A percentile compares a stretch with the other conserved stretches of the same genome.
phyloP scores from a whole-genome alignment of 2,797 vertebrate species.

The Mus caroli region DNA sequence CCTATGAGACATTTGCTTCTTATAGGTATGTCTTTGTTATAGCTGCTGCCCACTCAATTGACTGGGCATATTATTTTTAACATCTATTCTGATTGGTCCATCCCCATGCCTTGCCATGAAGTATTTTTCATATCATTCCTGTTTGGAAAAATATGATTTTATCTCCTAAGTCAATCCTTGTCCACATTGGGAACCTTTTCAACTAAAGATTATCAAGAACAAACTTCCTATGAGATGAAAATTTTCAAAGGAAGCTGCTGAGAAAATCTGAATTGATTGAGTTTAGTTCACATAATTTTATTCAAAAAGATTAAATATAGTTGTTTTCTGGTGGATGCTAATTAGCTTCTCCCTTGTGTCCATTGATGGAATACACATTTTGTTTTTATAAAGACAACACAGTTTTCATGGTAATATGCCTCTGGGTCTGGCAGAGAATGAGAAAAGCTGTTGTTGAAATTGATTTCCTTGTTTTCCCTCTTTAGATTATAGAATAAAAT shows the following conservation, averaged over 20 bases:
- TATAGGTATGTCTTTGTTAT: background rate
- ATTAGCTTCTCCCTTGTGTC: conserved; percentile 78
- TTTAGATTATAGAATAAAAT: conserved; percentile 61
- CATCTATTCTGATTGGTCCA: background rate
- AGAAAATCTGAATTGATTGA: conserved; percentile 63
- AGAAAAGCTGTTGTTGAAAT: conserved; percentile 68
- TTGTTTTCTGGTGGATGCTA: conserved; percentile 72
- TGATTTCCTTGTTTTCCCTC: conserved; percentile 63
- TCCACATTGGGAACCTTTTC: conserved; percentile 42
- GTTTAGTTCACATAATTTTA: conserved; percentile 74
- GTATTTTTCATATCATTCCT: conserved; percentile 55
- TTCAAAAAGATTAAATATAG: conserved; percentile 78
- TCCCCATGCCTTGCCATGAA: background rate
- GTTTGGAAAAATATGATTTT: conserved; percentile 3
- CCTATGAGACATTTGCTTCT: conserved; percentile 17
- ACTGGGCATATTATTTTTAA: background rate
- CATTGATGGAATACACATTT: conserved; percentile 73
- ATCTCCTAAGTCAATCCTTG: conserved; percentile 45
- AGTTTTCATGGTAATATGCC: conserved; percentile 71
- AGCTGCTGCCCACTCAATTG: background rate
- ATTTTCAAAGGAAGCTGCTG: conserved; percentile 63
- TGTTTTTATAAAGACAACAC: conserved; percentile 78
- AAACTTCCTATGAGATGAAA: conserved; percentile 64
- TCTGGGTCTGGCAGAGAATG: conserved; percentile 68
- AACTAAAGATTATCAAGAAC: conserved; percentile 64